Percentiles rank a stretch among this genome's conserved stretches.
phyloP scores from a whole-genome alignment of 1,140 invertebrate species.

The Scaptomyza graminum region DNA sequence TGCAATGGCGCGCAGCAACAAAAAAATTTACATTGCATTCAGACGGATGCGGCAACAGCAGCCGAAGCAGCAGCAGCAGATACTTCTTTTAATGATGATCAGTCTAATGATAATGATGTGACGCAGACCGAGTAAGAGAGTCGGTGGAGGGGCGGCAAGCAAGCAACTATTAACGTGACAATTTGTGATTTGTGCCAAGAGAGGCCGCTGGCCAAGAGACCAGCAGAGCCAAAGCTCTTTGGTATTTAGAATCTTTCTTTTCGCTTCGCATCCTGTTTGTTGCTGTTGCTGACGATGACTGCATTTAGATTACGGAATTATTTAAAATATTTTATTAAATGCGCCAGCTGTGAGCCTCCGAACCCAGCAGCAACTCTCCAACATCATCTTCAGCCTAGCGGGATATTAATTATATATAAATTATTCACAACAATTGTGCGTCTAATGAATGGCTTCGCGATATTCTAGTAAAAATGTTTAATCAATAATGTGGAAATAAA shows the following conservation, averaged over 20 bases:
- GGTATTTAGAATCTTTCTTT: conserved; percentile 77
- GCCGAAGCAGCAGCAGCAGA: conserved; percentile 8
- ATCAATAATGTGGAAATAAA: background rate
- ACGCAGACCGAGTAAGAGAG: too few relatives aligned
- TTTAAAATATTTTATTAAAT: conserved; percentile 83
- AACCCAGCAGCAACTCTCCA: too few relatives aligned
- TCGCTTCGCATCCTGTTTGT: conserved; percentile 57
- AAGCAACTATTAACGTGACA: conserved; percentile 80
- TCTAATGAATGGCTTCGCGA: conserved; percentile 52
- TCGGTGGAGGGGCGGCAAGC: background rate
- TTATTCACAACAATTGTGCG: conserved; percentile 65
- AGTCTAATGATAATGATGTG: conserved; percentile 36
- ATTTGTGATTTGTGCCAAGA: conserved; percentile 78
- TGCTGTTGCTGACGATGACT: conserved; percentile 69
- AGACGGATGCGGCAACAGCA: conserved; percentile 65
- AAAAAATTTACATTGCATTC: conserved; percentile 83
- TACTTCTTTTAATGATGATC: conserved; percentile 21
- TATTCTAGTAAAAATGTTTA: conserved; percentile 35
- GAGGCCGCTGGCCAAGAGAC: conserved; percentile 16
- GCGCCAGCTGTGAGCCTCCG: conserved; percentile 55
- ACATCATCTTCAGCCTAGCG: conserved; percentile 39
- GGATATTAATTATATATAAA: conserved; percentile 79
- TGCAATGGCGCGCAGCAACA: conserved; percentile 72
- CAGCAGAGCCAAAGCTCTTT: conserved; percentile 39
- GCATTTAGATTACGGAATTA: conserved; percentile 82